Evolutionary conservation across 2,888 invertebrate genomes (phyloP), one percentile per base, ranked within the genome.

Genomic region (Parnassius mnemosyne): DNA sequence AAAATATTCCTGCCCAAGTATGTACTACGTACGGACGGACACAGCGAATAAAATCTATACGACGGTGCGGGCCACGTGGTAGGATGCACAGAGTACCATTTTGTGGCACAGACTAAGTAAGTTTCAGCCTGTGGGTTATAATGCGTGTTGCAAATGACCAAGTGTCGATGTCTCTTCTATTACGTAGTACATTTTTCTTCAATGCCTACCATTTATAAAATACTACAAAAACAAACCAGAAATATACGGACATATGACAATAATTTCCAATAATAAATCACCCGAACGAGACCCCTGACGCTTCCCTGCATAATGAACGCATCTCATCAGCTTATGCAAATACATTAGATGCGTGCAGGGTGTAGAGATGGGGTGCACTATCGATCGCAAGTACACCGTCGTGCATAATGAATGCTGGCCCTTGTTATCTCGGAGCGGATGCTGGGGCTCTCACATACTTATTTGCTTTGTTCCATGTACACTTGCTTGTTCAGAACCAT

Each of bases 291-390:
- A 10, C 53, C 43, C 60, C 55, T 51, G 9, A 11, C 46, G 42
- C 57, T 51, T 44, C 57, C 56, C 63, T 53, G 55, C 61, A 46
- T 66, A 66, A 69, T 68, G 69, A 69, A 64, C 57, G 60, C 68
- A 61, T 64, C 70, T 69, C 71, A 70, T 73, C 71, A 67, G 70
- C 70, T 71, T 72, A 74, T 74, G 72, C 73, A 73, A 72, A 74
- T 73, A 69, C 53, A 60, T 53, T 71, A 75, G 58, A 49, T 59
- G 41, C 47, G 62, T 54, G 61, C 55, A 50, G 60, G 56, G 63
- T 56, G 53, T 53, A 57, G 61, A 46, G 62, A 60, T 34, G 46
- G 60, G 57, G 67, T 58, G 67, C 59, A 63, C 42, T 60, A 58
- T 63, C 57, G 61, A 65, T 52, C 62, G 49, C 9, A 12, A 13